phyloP scores from a whole-genome alignment of 2,797 vertebrate species.

The Bufotes viridis region DNA sequence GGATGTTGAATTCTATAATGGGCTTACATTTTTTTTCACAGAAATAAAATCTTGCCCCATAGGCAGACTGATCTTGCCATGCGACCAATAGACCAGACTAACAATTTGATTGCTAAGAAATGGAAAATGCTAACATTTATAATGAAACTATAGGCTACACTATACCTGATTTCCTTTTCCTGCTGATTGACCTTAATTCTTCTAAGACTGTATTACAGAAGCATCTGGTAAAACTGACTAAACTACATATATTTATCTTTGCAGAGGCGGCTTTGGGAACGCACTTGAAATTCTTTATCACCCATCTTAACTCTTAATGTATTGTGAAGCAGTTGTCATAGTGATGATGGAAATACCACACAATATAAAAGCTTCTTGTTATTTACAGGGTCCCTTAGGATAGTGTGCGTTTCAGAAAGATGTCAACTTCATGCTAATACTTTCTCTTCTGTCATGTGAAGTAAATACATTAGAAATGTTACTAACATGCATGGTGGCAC shows the following conservation, averaged over 20 bases:
- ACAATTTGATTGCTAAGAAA: conserved; percentile 1
- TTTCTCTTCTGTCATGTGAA: conserved; percentile 23
- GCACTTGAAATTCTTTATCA: neutral
- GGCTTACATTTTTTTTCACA: neutral
- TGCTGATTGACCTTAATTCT: conserved; percentile 2
- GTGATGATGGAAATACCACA: conserved; percentile 29
- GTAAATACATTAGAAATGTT: conserved; percentile 15
- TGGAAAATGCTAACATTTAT: conserved; percentile 2
- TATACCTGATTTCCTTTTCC: neutral
- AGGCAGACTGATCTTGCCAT: neutral
- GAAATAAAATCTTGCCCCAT: neutral
- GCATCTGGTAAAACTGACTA: neutral
- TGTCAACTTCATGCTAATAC: conserved; percentile 18
- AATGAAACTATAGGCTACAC: neutral
- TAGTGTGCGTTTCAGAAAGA: conserved; percentile 26
- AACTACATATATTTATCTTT: neutral
- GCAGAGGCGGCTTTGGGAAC: neutral
- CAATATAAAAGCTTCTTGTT: conserved; percentile 31
- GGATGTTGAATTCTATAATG: neutral
- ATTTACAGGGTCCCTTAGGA: conserved; percentile 31
- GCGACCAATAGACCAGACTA: conserved; percentile 10
- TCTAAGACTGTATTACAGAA: neutral
- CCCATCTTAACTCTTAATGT: conserved; percentile 6
- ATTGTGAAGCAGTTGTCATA: conserved; percentile 44
- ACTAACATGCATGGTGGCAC: neutral